Percentiles rank a stretch among this genome's conserved stretches.
Conservation (phyloP, 2,113 vertebrate genomes). For the Axis porcinus region DNA sequence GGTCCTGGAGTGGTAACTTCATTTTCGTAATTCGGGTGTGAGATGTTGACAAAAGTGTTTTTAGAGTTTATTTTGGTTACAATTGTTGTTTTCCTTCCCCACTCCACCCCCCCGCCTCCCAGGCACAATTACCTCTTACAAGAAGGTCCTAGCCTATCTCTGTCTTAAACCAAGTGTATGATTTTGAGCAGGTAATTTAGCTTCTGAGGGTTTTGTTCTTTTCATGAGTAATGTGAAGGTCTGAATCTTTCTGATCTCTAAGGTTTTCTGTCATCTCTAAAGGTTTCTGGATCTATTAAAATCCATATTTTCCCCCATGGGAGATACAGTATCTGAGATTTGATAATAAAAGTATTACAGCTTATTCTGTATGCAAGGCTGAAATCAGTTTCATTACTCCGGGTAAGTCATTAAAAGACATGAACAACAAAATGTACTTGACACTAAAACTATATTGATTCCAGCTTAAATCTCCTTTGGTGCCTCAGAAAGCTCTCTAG, state of each 20-base stretch:
- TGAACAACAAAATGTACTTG: not conserved
- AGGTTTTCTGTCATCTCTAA: not conserved
- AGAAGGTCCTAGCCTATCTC: not conserved
- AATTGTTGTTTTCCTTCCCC: not conserved
- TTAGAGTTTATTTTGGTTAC: not conserved
- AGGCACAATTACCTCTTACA: not conserved
- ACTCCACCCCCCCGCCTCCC: rapidly evolving
- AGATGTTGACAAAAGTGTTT: not conserved
- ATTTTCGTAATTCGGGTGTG: not conserved
- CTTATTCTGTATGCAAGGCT: not conserved
- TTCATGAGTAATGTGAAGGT: not conserved
- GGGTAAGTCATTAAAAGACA: not conserved
- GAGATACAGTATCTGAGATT: not conserved
- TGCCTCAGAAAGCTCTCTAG: not conserved
- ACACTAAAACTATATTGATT: not conserved
- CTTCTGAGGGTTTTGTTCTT: not conserved
- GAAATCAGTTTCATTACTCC: not conserved
- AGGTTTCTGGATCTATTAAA: not conserved
- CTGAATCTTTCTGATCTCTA: not conserved
- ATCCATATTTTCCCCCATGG: not conserved
- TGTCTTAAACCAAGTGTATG: not conserved
- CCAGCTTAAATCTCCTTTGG: not conserved
- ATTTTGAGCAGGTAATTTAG: not conserved
- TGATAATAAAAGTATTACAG: not conserved
- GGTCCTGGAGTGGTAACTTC: not conserved